Conservation (phyloP, 1,140 invertebrate genomes). For the Bombus sylvicola region DNA sequence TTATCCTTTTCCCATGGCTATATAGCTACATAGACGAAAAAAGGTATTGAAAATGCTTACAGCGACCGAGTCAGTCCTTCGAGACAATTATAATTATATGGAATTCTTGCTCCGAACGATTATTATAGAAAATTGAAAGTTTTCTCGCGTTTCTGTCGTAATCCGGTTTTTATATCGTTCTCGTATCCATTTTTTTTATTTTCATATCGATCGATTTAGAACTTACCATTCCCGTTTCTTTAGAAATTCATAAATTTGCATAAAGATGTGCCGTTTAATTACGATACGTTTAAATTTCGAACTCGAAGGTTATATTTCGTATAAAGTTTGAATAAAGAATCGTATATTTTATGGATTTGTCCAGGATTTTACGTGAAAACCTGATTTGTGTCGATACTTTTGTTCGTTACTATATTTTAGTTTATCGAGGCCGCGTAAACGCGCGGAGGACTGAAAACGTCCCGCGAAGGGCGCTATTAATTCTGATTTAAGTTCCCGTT, state of each 20-base stretch:
- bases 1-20: background rate
- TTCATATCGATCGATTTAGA: too few species aligned
- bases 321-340: background rate
- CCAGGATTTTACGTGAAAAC: background rate
- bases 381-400: background rate
- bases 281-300: too few species aligned
- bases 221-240: too few species aligned
- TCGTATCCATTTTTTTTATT: too few species aligned
- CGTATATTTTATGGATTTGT: background rate
- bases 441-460: conserved; percentile 49
- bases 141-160: too few species aligned
- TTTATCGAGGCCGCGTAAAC: conserved; percentile 38
- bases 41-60: background rate
- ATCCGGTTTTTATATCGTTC: too few species aligned
- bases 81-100: too few species aligned
- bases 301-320: too few species aligned
- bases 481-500: conserved; percentile 75
- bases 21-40: background rate
- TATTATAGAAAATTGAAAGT: too few species aligned
- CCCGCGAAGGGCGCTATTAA: conserved; percentile 70
- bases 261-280: too few species aligned
- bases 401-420: conserved; percentile 4
- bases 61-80: too few species aligned
- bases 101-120: too few species aligned
- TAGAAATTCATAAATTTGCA: background rate